Percentiles rank a stretch among this genome's conserved stretches.
These are phyloP conservation scores for Encarsia formosa DNA, from an alignment of 2,888 invertebrate genomes.

Conservation along the genomic window DNA sequence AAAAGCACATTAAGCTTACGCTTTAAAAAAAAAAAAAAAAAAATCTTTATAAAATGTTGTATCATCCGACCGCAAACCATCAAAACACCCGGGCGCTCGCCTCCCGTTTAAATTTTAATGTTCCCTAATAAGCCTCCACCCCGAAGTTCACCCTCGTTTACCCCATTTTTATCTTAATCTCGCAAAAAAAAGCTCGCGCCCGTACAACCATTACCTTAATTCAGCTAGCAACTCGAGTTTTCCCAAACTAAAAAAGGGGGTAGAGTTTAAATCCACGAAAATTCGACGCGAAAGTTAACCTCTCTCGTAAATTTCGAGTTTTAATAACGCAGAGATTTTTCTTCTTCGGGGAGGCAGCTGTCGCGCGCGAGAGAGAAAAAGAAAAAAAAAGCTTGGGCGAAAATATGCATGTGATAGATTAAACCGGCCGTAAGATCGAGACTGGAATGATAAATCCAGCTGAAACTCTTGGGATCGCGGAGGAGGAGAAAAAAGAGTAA, in stretches of 20 bases:
- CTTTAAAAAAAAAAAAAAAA: too few relatives aligned
- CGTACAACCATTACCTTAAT: slow-evolving; percentile 7
- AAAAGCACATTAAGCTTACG: too few relatives aligned
- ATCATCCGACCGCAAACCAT: too few relatives aligned
- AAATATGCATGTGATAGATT: too few relatives aligned
- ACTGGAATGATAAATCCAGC: slow-evolving; percentile 8
- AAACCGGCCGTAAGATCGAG: too few relatives aligned
- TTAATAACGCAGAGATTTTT: slow-evolving; percentile 20
- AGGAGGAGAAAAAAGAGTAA: neutral
- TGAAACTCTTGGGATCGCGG: neutral
- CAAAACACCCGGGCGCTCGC: too few relatives aligned
- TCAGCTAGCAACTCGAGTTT: neutral
- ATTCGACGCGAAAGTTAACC: slow-evolving; percentile 3
- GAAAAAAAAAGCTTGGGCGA: too few relatives aligned
- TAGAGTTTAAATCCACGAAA: slow-evolving; percentile 8
- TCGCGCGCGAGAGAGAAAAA: too few relatives aligned
- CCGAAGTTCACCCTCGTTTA: neutral
- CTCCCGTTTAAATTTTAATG: too few relatives aligned
- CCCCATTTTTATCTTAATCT: slow-evolving; percentile 6
- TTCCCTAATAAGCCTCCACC: too few relatives aligned
- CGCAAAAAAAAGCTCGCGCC: neutral
- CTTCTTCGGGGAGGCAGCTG: slow-evolving; percentile 8
- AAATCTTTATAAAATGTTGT: too few relatives aligned
- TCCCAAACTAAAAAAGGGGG: neutral
- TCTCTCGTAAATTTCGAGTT: slow-evolving; percentile 18